Percentiles rank a stretch among this genome's conserved stretches.
Conservation (phyloP, 2,888 invertebrate genomes). For the Leuctra nigra region DNA sequence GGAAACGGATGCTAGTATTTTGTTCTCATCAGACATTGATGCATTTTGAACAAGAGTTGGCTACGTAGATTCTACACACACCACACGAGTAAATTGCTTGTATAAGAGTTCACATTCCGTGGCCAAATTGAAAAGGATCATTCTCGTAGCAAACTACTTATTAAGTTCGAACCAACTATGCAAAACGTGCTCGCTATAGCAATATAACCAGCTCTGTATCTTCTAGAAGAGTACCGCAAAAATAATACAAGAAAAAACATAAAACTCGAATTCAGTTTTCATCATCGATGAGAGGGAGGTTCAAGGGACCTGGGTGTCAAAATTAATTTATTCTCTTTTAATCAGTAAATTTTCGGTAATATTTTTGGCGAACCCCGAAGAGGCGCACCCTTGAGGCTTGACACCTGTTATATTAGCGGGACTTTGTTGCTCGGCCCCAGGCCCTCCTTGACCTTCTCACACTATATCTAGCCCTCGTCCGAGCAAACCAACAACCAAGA, state of each 20-base stretch:
- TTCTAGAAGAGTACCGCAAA: no score
- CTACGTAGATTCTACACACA: no score
- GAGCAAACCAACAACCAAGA: no score
- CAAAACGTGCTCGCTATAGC: conserved; percentile 17
- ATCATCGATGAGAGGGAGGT: background rate
- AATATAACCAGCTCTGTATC: conserved; percentile 3
- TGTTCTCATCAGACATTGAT: no score
- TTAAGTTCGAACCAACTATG: conserved; percentile 13
- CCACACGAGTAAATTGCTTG: no score
- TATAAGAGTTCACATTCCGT: conserved; percentile 14
- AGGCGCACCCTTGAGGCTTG: background rate
- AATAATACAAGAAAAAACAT: no score
- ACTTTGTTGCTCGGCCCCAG: background rate
- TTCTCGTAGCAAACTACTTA: conserved; percentile 2
- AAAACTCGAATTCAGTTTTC: no score
- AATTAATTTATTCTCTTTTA: conserved; percentile 4
- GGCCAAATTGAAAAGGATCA: conserved; percentile 15
- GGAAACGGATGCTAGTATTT: no score
- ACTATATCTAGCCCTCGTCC: background rate
- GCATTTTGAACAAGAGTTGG: no score
- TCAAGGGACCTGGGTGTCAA: background rate
- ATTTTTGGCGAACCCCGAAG: background rate
- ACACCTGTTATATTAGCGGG: conserved; percentile 10
- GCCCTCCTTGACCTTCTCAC: conserved; percentile 7
- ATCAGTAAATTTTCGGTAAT: conserved; percentile 1